These are phyloP conservation scores for Chaunax sp. DNA, from an alignment of 2,797 vertebrate species.

Conservation along the genomic window DNA sequence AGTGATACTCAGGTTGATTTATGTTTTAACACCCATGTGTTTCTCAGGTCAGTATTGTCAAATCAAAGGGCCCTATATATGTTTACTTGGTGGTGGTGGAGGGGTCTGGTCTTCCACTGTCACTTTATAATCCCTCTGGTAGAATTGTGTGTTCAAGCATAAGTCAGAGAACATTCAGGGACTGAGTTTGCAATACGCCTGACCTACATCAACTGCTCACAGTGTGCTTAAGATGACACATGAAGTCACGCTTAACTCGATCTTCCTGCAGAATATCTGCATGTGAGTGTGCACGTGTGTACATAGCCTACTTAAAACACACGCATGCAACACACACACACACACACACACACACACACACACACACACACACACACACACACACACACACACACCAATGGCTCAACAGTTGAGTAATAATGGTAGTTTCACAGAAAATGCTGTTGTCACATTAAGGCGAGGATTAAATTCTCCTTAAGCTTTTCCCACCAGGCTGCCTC, in stretches of 20 bases:
- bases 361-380: constrained; percentile 18
- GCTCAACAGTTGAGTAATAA: constrained; percentile 75
- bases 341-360: too few species aligned
- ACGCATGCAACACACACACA: constrained; percentile 18
- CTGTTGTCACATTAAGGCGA: constrained; percentile 77
- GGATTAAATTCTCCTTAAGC: constrained; percentile 79
- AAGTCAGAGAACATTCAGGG: constrained; percentile 69
- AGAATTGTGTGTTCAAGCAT: constrained; percentile 66
- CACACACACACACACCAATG: background rate
- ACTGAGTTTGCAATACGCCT: constrained; percentile 62
- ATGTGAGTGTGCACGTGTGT: background rate
- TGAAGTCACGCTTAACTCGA: constrained; percentile 58
- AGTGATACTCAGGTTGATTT: background rate
- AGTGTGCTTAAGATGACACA: constrained; percentile 63
- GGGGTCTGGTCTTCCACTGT: constrained; percentile 33
- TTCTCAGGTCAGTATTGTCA: constrained; percentile 57
- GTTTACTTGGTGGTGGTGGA: constrained; percentile 25
- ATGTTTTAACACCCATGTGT: background rate
- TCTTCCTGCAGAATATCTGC: constrained; percentile 33
- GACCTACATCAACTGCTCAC: constrained; percentile 77
- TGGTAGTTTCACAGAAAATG: constrained; percentile 70
- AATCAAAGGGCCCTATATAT: constrained; percentile 40
- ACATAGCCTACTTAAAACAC: constrained; percentile 23
- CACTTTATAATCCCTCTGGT: constrained; percentile 60
- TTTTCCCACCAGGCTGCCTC: constrained; percentile 68